Evolutionary conservation across 2,888 invertebrate species (phyloP).

Genomic region (Epinotia bilunana): DNA sequence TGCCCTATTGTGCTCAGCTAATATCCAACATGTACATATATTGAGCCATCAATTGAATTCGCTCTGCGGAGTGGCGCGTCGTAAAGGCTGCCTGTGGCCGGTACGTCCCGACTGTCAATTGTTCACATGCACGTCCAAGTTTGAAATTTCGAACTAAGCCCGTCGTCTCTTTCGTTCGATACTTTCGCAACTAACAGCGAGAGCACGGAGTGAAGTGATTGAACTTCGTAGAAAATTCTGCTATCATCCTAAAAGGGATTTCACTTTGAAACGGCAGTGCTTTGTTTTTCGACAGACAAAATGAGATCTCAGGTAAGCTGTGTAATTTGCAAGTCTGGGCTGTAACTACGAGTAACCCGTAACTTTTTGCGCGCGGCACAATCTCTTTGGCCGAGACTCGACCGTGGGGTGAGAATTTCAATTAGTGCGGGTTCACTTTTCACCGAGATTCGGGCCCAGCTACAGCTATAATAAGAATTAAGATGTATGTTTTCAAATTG

Average conservation of each 20-base stretch:
- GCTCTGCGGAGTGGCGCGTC: not conserved
- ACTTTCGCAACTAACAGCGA: constrained; percentile 18
- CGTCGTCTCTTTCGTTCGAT: constrained; percentile 1
- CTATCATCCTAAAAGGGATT: constrained; percentile 25
- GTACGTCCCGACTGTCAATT: constrained; percentile 35
- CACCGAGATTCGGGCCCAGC: constrained; percentile 51
- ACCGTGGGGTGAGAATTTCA: constrained; percentile 55
- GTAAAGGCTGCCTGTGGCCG: constrained; percentile 33
- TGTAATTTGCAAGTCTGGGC: constrained; percentile 31
- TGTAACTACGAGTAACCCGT: constrained; percentile 15
- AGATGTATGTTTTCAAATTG: constrained; percentile 42
- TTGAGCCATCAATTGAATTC: constrained; percentile 35
- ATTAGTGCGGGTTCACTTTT: constrained; percentile 56
- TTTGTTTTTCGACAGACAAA: constrained; percentile 19
- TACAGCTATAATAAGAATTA: constrained; percentile 49
- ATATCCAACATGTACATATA: not conserved
- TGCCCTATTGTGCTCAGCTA: not conserved
- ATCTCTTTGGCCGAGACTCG: not conserved
- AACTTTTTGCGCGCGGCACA: constrained; percentile 31
- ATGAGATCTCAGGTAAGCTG: constrained; percentile 23
- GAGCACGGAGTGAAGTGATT: not conserved
- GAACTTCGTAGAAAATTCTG: constrained; percentile 22
- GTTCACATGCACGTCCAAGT: constrained; percentile 24
- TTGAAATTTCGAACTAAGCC: constrained; percentile 30
- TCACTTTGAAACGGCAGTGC: constrained; percentile 17